Conservation (phyloP, 2,113 vertebrate genomes). For the Sardina pilchardus region DNA sequence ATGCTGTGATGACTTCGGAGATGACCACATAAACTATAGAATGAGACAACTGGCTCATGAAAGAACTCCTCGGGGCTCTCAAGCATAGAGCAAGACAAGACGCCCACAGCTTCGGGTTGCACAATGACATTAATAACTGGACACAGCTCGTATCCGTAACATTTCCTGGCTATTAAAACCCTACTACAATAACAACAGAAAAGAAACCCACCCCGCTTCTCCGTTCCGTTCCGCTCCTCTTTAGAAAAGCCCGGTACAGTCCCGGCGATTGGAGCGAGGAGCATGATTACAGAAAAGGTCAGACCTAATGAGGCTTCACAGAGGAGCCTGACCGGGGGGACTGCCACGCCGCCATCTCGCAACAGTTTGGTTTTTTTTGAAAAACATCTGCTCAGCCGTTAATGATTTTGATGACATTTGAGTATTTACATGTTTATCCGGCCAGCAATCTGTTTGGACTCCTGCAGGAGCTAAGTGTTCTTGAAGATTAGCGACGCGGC, state of each 20-base stretch:
- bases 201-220: not conserved
- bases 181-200: constrained; percentile 54
- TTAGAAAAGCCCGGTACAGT: constrained; percentile 20
- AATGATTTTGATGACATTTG: constrained; percentile 57
- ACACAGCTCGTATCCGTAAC: not conserved
- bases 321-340: constrained; percentile 7
- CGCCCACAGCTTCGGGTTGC: not conserved
- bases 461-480: not conserved
- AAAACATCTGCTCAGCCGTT: constrained; percentile 17
- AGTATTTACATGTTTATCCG: constrained; percentile 39
- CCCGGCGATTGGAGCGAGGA: constrained; percentile 26
- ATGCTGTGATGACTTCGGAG: not conserved
- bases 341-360: not conserved
- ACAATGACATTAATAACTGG: not conserved
- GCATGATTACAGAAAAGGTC: constrained; percentile 68
- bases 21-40: not conserved
- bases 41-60: not conserved
- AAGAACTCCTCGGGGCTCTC: not conserved
- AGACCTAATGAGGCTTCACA: constrained; percentile 63
- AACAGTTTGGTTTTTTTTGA: not conserved
- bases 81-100: not conserved
- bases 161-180: not conserved
- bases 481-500: not conserved
- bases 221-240: not conserved
- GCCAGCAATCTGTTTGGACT: constrained; percentile 6